Base-by-base conservation (phyloP, 2,888 invertebrate species). In the Syritta pipiens region DNA sequence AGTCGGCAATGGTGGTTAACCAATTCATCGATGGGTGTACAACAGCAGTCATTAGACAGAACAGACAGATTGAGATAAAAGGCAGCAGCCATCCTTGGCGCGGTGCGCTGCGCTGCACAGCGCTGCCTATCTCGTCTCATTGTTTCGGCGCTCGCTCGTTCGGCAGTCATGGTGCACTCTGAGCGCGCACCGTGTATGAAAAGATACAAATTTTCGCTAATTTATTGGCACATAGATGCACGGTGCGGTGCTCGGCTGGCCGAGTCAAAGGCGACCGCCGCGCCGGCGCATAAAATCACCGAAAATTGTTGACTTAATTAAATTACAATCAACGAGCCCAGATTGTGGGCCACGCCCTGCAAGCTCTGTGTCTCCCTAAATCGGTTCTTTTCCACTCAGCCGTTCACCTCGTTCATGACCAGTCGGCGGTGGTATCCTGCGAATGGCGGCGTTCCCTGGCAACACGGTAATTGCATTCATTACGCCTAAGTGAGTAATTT, bases 1-100 rank as follows among this genome's bases (percentile, higher is more conserved):
- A 57, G 48, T 35, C 28, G 10, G 53, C 53, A 37, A 62, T 67
- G 44, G 77, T 72, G 77, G 79, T 79, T 79, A 79, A 74, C 74
- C 79, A 79, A 79, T 79, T 74, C 74, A 79, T 79, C 79, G 79
- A 79, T 79, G 74, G 74, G 74, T 74, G 79, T 79, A 74, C 79
- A 74, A 74, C 79, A 79, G 79, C 79, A 79, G 68, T 79, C 79
- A 79, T 79, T 79, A 79, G 79, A 79, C 74, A 74, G 74, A 79
- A 74, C 79, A 67, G 74, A 79, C 79, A 79, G 79, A 79, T 79
- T 79, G 74, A 79, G 79, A 79, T 79, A 79, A 79, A 79, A 79
- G 59, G 67, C 74, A 57, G 51, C 79, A 79, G 24, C 42, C 79
- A 79, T 79, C 79, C 79, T 74, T 79, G 60, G 55, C 22, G 12